phyloP scores from a whole-genome alignment of 2,797 vertebrate species.

The Sparus aurata region DNA sequence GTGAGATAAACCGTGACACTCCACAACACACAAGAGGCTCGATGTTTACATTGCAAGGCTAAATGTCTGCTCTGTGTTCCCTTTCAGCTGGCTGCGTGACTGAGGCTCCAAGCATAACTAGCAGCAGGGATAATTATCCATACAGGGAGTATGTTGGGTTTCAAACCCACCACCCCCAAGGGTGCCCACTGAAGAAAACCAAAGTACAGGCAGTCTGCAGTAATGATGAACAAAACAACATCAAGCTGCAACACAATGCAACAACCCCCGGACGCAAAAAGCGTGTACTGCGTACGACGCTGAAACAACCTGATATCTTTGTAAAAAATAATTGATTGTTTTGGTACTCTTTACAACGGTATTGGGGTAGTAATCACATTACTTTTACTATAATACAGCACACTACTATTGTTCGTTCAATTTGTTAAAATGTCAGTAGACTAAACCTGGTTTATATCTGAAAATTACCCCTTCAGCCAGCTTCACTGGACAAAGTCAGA shows the following conservation, averaged over 20 bases:
- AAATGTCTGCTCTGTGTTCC: slow-evolving; percentile 53
- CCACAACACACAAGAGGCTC: slow-evolving; percentile 33
- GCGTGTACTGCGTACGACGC: neutral
- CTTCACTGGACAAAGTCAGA: neutral
- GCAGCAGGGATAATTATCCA: slow-evolving; percentile 58
- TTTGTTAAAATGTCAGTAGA: neutral
- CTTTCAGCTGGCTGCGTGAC: slow-evolving; percentile 21
- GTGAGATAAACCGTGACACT: slow-evolving; percentile 38
- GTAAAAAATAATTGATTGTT: neutral
- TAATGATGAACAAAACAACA: slow-evolving; percentile 41
- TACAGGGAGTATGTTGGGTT: slow-evolving; percentile 29
- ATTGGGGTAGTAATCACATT: neutral
- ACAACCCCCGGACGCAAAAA: neutral
- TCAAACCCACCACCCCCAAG: slow-evolving; percentile 41
- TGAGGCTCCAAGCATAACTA: slow-evolving; percentile 46
- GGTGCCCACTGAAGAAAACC: slow-evolving; percentile 19
- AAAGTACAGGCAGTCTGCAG: slow-evolving; percentile 32
- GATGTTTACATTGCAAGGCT: slow-evolving; percentile 37
- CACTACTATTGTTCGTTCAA: neutral
- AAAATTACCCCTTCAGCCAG: too few species aligned
- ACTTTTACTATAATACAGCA: neutral
- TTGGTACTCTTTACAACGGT: neutral
- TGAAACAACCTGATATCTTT: neutral
- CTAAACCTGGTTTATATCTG: neutral
- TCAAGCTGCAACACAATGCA: slow-evolving; percentile 21